Evolutionary conservation across 2,888 invertebrate genomes (phyloP).

Genomic region (Meliscaeva auricollis): DNA sequence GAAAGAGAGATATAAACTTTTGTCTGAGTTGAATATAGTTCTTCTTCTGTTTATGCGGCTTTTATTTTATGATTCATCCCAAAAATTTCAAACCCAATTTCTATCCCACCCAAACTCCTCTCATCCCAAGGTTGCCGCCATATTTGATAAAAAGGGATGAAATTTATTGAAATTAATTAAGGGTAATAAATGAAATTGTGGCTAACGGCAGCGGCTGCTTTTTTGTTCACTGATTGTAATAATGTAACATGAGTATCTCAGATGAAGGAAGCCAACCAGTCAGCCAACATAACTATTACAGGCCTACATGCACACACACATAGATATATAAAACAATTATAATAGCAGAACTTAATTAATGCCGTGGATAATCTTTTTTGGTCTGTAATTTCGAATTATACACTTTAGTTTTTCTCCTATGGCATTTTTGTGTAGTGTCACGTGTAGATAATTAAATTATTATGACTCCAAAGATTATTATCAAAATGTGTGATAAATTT

Average conservation of each 20-base stretch:
- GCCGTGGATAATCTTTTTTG: conserved; percentile 54
- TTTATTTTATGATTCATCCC: conserved; percentile 71
- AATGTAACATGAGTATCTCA: conserved; percentile 47
- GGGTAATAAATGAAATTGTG: conserved; percentile 75
- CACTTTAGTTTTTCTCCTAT: conserved; percentile 28
- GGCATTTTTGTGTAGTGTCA: conserved; percentile 39
- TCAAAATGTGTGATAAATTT: conserved; percentile 68
- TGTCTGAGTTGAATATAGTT: conserved; percentile 32
- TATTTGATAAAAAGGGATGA: conserved; percentile 69
- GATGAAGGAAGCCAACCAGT: neutral
- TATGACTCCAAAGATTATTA: conserved; percentile 65
- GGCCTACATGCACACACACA: neutral
- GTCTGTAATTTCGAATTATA: conserved; percentile 51
- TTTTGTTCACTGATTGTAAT: conserved; percentile 65
- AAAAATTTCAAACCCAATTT: conserved; percentile 20
- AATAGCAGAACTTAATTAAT: conserved; percentile 65
- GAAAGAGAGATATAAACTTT: neutral
- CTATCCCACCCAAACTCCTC: conserved; percentile 7
- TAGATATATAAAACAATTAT: conserved; percentile 21
- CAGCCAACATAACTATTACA: neutral
- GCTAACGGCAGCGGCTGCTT: conserved; percentile 70
- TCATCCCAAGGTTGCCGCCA: neutral
- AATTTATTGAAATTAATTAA: conserved; percentile 76
- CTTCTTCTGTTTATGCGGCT: conserved; percentile 65
- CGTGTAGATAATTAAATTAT: conserved; percentile 71